Base-by-base conservation (phyloP, 1,140 invertebrate genomes). In the Eueides isabella region DNA sequence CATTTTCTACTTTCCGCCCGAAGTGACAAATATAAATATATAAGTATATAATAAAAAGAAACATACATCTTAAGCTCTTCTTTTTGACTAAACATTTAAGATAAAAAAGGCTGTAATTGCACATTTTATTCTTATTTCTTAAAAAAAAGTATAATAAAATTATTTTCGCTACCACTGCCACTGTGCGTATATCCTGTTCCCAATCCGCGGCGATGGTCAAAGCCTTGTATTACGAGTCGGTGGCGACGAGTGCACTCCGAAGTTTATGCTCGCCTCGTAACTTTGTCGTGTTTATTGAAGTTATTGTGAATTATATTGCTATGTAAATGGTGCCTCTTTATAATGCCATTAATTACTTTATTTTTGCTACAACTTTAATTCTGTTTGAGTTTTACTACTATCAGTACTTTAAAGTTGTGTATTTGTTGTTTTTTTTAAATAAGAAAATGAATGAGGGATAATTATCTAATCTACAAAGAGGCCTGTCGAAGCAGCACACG, bases 171-270 rank as follows among this genome's bases (percentile, higher is more conserved):
- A 28, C 16, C 61, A 62, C 28, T 5, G 16, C 29, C 61, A 63
- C 33, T 62, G 14, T 73, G 71, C 9, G 48, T 14, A 30, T 14
- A 55, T 31, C 69, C 61, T 73, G 35, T 16, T 33, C 65, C 26
- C 30, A 74, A 75, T 82, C 70, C 63, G 82, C 82, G 82, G 75
- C 76, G 75, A 65, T 65, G 41, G 76, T 84, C 80, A 84, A 82
- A 82, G 82, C 74, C 48, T 55, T 65, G 72, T 72, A 69, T 77
- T 66, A 73, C 71, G 63, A 72, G 62, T 61, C 44, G 62, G 44
- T 64, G 70, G 71, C 75, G 70, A 66, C 48, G 72, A 67, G 72
- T 71, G 67, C 68, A 61, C 68, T 66, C 48, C 72, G 26, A 74
- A 67, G 61, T 33, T 66, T 64, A 74, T 61, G 61, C 65, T 55